Base-by-base conservation (phyloP, 2,113 vertebrate genomes). In the Sinocyclocheilus grahami region DNA sequence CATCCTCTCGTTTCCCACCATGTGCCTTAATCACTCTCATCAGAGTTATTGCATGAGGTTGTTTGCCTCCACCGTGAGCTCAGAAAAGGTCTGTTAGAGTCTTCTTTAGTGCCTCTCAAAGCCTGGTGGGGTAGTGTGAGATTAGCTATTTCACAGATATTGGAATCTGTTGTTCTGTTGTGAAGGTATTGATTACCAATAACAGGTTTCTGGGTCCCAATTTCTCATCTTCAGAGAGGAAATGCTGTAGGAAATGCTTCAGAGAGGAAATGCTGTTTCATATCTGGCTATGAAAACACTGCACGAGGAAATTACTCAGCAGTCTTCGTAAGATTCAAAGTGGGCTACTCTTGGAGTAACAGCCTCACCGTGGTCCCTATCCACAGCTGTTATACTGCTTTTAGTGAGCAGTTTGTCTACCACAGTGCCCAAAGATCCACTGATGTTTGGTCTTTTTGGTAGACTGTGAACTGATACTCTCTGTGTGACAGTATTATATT, bases 21-120 rank as follows among this genome's bases (percentile, higher is more conserved):
- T 90, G 88, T 83, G 75, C 90, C 85, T 86, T 94, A 93, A 95
- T 94, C 91, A 90, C 85, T 46, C 90, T 90, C 91, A 92, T 93
- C 91, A 92, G 88, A 87, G 91, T 86, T 79, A 72, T 85, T 85
- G 91, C 92, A 94, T 91, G 88, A 86, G 62, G 78, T 88, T 78
- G 65, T 87, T 85, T 55, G 86, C 86, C 90, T 90, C 93, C 83
- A 90, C 89, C 89, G 87, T 81, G 79, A 82, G 69, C 55, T 76
- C 75, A 71, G 39, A 78, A 80, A 89, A 46, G 72, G 82, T 85
- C 83, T 72, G 83, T 89, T 85, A 85, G 53, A 53, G 72, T 78
- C 74, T 60, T 55, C 69, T 87, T 77, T 5, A 37, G 72, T 55
- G 78, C 16, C 46, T 77, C 77, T 85, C n/a, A n/a, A 7, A 79